Conservation (phyloP, 2,113 vertebrate species). For the Syngnathoides biaculeatus region DNA sequence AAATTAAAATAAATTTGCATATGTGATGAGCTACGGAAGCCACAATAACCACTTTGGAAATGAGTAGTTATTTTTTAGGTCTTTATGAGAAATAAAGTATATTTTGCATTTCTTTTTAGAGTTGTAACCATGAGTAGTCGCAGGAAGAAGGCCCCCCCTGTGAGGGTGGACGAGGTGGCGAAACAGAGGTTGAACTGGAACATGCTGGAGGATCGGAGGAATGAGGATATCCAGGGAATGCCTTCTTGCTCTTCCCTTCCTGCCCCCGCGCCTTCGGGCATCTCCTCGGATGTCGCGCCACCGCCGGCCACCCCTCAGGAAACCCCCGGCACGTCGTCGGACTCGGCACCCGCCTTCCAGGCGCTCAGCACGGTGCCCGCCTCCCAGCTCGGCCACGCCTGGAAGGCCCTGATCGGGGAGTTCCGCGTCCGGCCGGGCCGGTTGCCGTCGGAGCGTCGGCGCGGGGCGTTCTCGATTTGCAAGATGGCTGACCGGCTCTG, state of each 20-base stretch:
- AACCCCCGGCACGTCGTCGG: slow-evolving; percentile 47
- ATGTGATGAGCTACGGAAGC: no score
- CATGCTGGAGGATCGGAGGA: slow-evolving; percentile 86
- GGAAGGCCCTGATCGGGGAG: slow-evolving; percentile 86
- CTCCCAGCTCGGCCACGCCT: slow-evolving; percentile 56
- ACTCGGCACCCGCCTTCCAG: slow-evolving; percentile 61
- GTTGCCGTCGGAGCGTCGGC: slow-evolving; percentile 53
- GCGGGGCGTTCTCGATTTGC: slow-evolving; percentile 74
- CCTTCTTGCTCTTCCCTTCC: slow-evolving; percentile 57
- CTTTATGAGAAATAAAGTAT: not conserved
- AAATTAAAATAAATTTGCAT: no score
- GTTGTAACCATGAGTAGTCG: slow-evolving; percentile 81
- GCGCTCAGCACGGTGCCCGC: slow-evolving; percentile 69
- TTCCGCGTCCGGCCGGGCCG: slow-evolving; percentile 71
- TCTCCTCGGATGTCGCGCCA: slow-evolving; percentile 17
- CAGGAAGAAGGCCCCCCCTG: slow-evolving; percentile 83
- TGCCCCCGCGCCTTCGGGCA: not conserved
- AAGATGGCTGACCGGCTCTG: slow-evolving; percentile 72
- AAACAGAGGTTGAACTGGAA: slow-evolving; percentile 87
- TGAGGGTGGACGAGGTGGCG: slow-evolving; percentile 82
- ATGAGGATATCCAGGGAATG: slow-evolving; percentile 50
- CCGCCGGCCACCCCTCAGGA: slow-evolving; percentile 43
- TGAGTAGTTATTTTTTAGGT: not conserved
- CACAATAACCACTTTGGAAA: no score
- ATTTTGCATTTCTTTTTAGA: slow-evolving; percentile 11